A percentile compares a stretch with the other conserved stretches of the same genome.
These are phyloP conservation scores for Prunella fulvescens DNA, from an alignment of 2,113 vertebrate genomes.

Conservation along the genomic window DNA sequence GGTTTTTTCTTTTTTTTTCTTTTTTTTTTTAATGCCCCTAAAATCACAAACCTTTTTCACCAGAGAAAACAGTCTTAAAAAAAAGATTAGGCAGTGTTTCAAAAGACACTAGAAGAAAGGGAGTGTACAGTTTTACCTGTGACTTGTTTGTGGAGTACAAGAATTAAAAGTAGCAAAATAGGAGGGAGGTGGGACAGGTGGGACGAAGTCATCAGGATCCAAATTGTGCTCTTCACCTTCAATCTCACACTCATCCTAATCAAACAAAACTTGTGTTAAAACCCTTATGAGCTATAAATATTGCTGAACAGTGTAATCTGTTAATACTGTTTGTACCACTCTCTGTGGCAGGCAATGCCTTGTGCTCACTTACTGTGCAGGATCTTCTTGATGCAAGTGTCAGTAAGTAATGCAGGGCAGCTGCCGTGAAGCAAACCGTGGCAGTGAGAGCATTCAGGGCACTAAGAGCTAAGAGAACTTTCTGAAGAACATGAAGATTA, in stretches of 20 bases:
- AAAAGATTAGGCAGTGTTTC: not conserved
- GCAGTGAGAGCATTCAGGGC: constrained; percentile 81
- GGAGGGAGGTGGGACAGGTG: constrained; percentile 79
- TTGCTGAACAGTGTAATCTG: not conserved
- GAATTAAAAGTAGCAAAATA: constrained; percentile 82
- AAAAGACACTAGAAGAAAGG: not conserved
- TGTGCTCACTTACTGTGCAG: constrained; percentile 73
- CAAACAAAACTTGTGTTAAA: not conserved
- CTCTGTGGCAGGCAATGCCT: not conserved
- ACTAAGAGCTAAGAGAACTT: constrained; percentile 84
- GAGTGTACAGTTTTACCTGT: constrained; percentile 67
- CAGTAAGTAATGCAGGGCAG: constrained; percentile 78
- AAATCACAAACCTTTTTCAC: not conserved
- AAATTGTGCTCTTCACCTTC: constrained; percentile 68
- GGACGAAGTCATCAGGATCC: constrained; percentile 80
- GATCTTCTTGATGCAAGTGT: constrained; percentile 74
- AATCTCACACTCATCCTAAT: constrained; percentile 73
- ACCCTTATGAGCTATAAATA: not conserved
- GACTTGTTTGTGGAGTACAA: constrained; percentile 61
- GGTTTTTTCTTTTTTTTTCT: not conserved
- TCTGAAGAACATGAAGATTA: constrained; percentile 67
- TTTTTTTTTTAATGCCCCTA: not conserved
- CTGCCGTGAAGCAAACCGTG: constrained; percentile 78
- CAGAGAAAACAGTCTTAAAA: not conserved
- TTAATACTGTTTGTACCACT: not conserved